phyloP scores from a whole-genome alignment of 2,797 vertebrate genomes.

The Sebastes steindachneri region DNA sequence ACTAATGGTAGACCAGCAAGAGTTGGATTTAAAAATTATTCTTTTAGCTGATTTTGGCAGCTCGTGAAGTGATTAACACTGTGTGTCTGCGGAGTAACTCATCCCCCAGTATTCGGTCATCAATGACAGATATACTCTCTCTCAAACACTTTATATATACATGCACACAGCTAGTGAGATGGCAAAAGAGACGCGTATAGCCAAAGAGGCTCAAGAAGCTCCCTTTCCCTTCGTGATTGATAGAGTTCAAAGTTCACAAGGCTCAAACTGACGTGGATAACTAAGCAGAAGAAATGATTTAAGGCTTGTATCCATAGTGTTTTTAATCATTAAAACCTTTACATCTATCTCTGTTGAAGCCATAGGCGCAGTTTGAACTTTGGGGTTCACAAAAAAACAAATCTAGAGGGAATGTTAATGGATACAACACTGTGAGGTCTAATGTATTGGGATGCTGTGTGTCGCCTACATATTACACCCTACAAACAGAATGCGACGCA shows the following conservation, averaged over 20 bases:
- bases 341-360: not conserved
- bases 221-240: not conserved
- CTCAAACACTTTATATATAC: not conserved
- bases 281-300: not conserved
- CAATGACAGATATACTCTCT: not conserved
- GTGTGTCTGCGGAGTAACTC: not conserved
- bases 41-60: constrained; percentile 8
- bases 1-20: not conserved
- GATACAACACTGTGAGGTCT: too few species aligned
- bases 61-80: not conserved
- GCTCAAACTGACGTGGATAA: not conserved
- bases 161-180: not conserved
- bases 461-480: too few species aligned
- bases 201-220: not conserved
- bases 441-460: too few species aligned
- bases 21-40: not conserved
- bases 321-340: not conserved
- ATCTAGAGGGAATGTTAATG: too few species aligned
- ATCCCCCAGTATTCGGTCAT: not conserved
- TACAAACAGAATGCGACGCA: too few species aligned
- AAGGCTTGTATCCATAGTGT: not conserved
- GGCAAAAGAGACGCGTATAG: not conserved
- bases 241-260: constrained; percentile 5
- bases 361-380: too few species aligned
- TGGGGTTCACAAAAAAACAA: too few species aligned